These are phyloP conservation scores for Papilio protenor DNA, from an alignment of 2,888 invertebrate species.

Conservation along the genomic window DNA sequence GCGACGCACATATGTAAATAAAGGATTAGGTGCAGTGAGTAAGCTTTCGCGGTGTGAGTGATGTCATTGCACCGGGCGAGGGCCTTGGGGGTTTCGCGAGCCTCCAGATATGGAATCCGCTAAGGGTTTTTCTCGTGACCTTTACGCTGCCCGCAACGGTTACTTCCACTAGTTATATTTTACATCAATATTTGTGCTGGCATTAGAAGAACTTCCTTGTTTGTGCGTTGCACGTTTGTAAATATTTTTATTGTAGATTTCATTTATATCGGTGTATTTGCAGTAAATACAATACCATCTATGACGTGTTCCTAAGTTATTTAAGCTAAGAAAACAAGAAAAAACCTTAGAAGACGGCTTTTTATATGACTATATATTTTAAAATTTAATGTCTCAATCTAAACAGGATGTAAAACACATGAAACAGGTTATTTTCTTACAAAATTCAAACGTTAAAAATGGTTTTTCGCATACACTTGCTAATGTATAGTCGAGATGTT, in stretches of 20 bases:
- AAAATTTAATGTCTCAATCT: conserved; percentile 10
- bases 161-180: background rate
- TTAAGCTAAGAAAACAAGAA: background rate
- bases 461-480: conserved; percentile 12
- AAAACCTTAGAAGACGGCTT: background rate
- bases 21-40: conserved; percentile 23
- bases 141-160: conserved; percentile 6
- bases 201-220: conserved; percentile 30
- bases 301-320: background rate
- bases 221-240: background rate
- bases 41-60: conserved; percentile 11
- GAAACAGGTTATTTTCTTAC: conserved; percentile 6
- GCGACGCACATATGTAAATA: background rate
- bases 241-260: background rate
- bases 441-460: conserved; percentile 18
- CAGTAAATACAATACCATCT: background rate
- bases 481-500: conserved; percentile 6
- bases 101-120: background rate
- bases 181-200: conserved; percentile 22
- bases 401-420: conserved; percentile 11
- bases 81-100: conserved; percentile 38
- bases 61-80: conserved; percentile 13
- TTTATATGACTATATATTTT: background rate
- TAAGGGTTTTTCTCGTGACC: conserved; percentile 36
- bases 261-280: background rate